Evolutionary conservation across 2,888 invertebrate genomes (phyloP), one percentile per base, ranked within the genome.

Genomic region (Malacosoma neustria): DNA sequence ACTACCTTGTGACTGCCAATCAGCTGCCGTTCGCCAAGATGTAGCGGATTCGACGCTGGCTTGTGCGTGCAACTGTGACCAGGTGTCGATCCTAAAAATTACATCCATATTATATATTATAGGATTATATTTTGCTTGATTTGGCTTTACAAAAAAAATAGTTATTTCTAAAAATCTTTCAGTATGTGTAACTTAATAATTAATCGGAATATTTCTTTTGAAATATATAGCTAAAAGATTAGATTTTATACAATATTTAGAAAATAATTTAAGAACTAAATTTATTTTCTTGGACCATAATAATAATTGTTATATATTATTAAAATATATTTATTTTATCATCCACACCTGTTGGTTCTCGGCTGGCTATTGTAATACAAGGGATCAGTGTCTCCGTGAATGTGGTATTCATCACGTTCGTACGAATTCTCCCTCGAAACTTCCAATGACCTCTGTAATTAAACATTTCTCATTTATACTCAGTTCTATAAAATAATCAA

Each of bases 291-390:
- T n/a, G 11, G 5, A 11, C 32, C 6, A 14, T 32, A 11, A 4
- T 32, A 12, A 12, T 32, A 32, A 7, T 22, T 2, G 13, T 34
- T 11, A 13, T 3, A 4, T 11, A 34, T 3, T 6, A 13, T 30
- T 32, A 14, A 15, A 31, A 9, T 30, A 13, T 14, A 34, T 30
- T 81, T 74, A 9, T 11, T 12, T 13, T 35, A 13, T 3, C 13
- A 22, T 11, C n/a, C n/a, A n/a, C 87, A 89, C 82, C 89, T 90
- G 71, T 89, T 89, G 55, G 89, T 89, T 64, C 90, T 89, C 39
- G 96, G 96, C 72, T 95, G 89, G 75, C 95, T 95, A 81, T 96
- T 96, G 81, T 96, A 96, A 72, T 91, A 96, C 52, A 96, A 87
- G 33, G 92, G 92, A 71, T 92, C 92, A 32, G 77, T 67, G 51